Base-by-base conservation (phyloP, 2,888 invertebrate genomes). In the Thecocarcelia acutangulata region DNA sequence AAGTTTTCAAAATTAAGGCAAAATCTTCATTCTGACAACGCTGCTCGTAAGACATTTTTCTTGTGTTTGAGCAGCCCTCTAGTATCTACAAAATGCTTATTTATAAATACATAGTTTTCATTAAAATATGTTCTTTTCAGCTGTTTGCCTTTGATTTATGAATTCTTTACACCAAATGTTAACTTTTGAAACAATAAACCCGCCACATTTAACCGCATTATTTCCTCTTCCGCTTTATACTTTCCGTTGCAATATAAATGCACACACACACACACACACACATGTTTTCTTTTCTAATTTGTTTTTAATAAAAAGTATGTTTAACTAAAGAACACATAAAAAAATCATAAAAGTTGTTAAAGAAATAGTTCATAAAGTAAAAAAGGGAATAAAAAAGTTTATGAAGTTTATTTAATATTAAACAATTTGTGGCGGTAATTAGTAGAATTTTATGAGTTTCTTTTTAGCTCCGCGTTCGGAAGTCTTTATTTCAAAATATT, bases 371-470 rank as follows among this genome's bases (percentile, higher is more conserved):
- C 24, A 68, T 70, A 56, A 70, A 70, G 24, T 58, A 50, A 42
- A 13, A 59, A 66, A 40, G 24, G 50, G 42, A 73, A 80, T 33
- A 72, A 76, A 70, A 52, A 80, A 56, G 19, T 33, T 68, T 76
- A 68, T 48, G 1, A 52, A 70, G 52, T 70, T 69, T 82, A 66
- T 74, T 78, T 78, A 70, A 78, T 82, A 73, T 58, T 44, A 66
- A 82, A 66, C 78, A 78, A 82, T 82, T 82, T 82, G 78, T 78
- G 74, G 78, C 37, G 64, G 74, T 52, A 82, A 78, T 74, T 82
- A 78, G 74, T 59, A 54, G 15, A 13, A 28, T 73, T 77, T 77
- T 21, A 52, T 56, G 28, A 19, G 48, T 37, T 21, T 17, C 11
- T 9, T 3, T 19, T 8, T 33, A 11, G 19, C 15, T 17, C 15